phyloP scores from a whole-genome alignment of 1,140 invertebrate species.

The Wasmannia auropunctata region DNA sequence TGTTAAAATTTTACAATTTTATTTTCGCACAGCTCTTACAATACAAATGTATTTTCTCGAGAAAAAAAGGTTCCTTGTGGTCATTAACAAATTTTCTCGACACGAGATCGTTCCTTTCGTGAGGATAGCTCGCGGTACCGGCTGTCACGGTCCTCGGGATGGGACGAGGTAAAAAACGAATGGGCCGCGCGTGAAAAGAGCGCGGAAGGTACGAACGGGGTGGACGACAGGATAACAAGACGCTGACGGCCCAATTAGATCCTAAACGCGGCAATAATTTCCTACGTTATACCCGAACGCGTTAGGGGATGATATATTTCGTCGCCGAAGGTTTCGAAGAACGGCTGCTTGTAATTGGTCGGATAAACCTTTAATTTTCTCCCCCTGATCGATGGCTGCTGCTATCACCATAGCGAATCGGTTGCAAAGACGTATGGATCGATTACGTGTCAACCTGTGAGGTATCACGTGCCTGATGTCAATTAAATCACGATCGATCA shows the following conservation, averaged over 20 bases:
- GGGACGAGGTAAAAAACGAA: slow-evolving; percentile 53
- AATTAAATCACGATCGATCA: slow-evolving; percentile 56
- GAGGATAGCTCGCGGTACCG: slow-evolving; percentile 63
- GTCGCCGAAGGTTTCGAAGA: slow-evolving; percentile 39
- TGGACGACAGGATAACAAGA: slow-evolving; percentile 72
- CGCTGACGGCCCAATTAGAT: slow-evolving; percentile 77
- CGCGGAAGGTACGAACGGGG: slow-evolving; percentile 28
- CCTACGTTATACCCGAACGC: slow-evolving; percentile 45
- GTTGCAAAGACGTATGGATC: slow-evolving; percentile 46
- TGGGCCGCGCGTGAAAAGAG: slow-evolving; percentile 50
- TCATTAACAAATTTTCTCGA: slow-evolving; percentile 54
- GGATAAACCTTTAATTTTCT: slow-evolving; percentile 54
- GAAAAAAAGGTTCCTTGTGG: background rate
- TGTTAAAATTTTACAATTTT: background rate
- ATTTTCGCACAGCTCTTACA: background rate
- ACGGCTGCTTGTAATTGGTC: slow-evolving; percentile 57
- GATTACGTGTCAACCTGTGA: slow-evolving; percentile 56
- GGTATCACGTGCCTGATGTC: slow-evolving; percentile 27
- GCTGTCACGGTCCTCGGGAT: slow-evolving; percentile 63
- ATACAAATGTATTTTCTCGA: background rate
- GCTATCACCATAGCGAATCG: slow-evolving; percentile 35
- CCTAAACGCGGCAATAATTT: slow-evolving; percentile 67
- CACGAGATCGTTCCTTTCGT: slow-evolving; percentile 53
- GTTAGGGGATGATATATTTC: slow-evolving; percentile 63
- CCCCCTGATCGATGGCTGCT: slow-evolving; percentile 41